phyloP scores from a whole-genome alignment of 1,140 invertebrate genomes.

The Dryas iulia region DNA sequence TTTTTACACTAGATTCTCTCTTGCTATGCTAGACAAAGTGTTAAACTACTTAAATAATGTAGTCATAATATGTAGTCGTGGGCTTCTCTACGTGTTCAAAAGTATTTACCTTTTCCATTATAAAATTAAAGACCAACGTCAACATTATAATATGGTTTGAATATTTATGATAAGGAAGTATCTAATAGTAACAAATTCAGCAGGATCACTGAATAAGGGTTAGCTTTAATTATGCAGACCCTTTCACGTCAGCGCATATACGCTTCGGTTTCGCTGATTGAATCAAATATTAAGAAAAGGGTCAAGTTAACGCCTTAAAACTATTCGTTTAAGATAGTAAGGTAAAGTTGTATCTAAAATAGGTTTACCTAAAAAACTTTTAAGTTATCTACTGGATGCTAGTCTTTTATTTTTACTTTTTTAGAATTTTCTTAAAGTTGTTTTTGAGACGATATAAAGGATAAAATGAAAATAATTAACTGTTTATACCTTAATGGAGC shows the following conservation, averaged over 20 bases:
- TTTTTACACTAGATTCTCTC: too few relatives aligned
- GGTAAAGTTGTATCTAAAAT: too few relatives aligned
- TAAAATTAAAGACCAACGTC: not conserved
- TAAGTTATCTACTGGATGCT: too few relatives aligned
- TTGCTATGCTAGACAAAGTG: too few relatives aligned
- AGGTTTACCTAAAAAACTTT: too few relatives aligned
- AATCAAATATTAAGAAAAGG: not conserved
- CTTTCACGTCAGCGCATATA: conserved; percentile 2
- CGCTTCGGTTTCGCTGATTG: not conserved
- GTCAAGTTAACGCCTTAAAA: not conserved
- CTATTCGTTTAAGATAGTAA: not conserved
- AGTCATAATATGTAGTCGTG: too few relatives aligned
- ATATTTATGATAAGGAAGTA: not conserved
- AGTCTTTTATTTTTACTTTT: not conserved
- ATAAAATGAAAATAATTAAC: too few relatives aligned
- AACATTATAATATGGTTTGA: not conserved
- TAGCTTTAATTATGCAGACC: not conserved
- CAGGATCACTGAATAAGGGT: not conserved
- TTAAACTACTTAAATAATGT: too few relatives aligned
- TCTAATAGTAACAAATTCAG: not conserved
- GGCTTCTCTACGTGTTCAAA: too few relatives aligned
- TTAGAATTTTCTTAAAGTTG: not conserved
- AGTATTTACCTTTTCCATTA: not conserved
- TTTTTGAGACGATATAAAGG: too few relatives aligned
- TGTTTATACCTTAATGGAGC: too few relatives aligned